phyloP scores from a whole-genome alignment of 2,888 invertebrate genomes.

The Matsumyia berberina region DNA sequence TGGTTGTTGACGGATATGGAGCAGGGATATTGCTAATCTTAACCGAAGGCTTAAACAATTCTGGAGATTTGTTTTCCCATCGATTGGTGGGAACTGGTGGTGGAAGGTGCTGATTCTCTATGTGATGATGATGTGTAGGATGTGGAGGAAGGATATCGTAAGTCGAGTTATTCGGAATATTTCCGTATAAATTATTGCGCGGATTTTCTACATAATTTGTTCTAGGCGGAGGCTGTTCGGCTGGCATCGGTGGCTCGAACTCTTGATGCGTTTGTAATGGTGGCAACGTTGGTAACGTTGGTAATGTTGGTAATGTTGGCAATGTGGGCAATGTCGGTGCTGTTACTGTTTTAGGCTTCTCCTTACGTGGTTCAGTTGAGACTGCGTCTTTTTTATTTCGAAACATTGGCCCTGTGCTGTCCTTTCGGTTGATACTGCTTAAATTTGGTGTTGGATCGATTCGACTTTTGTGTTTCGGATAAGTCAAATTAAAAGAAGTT shows the following conservation, averaged over 20 bases:
- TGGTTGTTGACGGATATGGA: constrained; percentile 76
- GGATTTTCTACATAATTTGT: constrained; percentile 41
- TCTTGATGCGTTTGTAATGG: constrained; percentile 18
- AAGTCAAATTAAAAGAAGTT: constrained; percentile 25
- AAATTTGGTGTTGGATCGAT: constrained; percentile 5
- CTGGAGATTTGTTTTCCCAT: constrained; percentile 64
- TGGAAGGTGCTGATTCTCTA: constrained; percentile 47
- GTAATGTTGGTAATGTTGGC: too few relatives aligned
- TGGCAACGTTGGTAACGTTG: too few relatives aligned
- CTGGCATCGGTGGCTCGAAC: constrained; percentile 1
- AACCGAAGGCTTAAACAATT: constrained; percentile 62
- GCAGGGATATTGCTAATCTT: constrained; percentile 78
- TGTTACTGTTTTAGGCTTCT: constrained; percentile 13
- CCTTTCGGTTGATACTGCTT: constrained; percentile 13
- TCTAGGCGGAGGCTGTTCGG: constrained; percentile 23
- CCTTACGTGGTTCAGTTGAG: constrained; percentile 32
- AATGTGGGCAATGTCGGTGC: too few relatives aligned
- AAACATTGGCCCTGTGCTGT: constrained; percentile 14
- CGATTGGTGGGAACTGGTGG: constrained; percentile 25
- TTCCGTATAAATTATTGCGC: constrained; percentile 30
- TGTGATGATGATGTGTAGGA: constrained; percentile 37
- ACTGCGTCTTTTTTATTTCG: constrained; percentile 27
- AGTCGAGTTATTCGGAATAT: constrained; percentile 28
- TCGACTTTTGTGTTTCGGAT: constrained; percentile 37
- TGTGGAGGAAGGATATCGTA: constrained; percentile 27